Percentiles rank a stretch among this genome's conserved stretches.
These are phyloP conservation scores for Porites evermanni DNA, from an alignment of 92 coral and sea anemone genomes.

Conservation along the genomic window DNA sequence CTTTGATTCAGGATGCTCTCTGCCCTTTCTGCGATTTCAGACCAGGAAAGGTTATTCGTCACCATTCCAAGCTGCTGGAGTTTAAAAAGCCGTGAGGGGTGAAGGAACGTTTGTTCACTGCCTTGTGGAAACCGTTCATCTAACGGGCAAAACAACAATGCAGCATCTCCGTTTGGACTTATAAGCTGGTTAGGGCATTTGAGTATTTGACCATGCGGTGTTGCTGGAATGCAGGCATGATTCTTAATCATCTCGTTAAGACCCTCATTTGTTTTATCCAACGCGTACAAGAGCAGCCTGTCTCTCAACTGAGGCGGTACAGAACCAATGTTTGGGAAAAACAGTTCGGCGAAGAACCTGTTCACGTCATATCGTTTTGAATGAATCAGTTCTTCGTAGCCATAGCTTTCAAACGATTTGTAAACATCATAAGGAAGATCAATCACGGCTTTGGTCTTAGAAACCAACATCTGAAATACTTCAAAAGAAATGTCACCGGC, in stretches of 20 bases:
- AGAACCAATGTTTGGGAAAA: constrained; percentile 66
- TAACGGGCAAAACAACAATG: constrained; percentile 53
- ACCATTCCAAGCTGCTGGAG: constrained; percentile 82
- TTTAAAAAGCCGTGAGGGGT: constrained; percentile 27
- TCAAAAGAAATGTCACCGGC: constrained; percentile 53
- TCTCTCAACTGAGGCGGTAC: constrained; percentile 52
- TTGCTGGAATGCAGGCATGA: constrained; percentile 68
- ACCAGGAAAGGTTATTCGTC: constrained; percentile 73
- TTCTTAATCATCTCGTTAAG: constrained; percentile 17
- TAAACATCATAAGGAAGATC: constrained; percentile 66
- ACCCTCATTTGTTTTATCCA: constrained; percentile 37
- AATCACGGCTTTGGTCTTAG: constrained; percentile 38
- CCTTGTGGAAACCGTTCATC: constrained; percentile 84
- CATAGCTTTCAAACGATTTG: constrained; percentile 61
- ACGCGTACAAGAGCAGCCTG: constrained; percentile 60
- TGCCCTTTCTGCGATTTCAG: constrained; percentile 76
- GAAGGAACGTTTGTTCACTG: constrained; percentile 30
- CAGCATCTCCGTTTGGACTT: constrained; percentile 61
- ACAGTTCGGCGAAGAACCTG: constrained; percentile 69
- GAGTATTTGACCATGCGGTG: constrained; percentile 67
- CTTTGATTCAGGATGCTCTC: constrained; percentile 35
- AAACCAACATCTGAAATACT: constrained; percentile 38
- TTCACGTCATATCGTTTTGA: constrained; percentile 42
- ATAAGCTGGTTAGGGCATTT: constrained; percentile 72
- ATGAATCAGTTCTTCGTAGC: constrained; percentile 27